phyloP scores from a whole-genome alignment of 2,888 invertebrate species.

The Ectemnius continuus region DNA sequence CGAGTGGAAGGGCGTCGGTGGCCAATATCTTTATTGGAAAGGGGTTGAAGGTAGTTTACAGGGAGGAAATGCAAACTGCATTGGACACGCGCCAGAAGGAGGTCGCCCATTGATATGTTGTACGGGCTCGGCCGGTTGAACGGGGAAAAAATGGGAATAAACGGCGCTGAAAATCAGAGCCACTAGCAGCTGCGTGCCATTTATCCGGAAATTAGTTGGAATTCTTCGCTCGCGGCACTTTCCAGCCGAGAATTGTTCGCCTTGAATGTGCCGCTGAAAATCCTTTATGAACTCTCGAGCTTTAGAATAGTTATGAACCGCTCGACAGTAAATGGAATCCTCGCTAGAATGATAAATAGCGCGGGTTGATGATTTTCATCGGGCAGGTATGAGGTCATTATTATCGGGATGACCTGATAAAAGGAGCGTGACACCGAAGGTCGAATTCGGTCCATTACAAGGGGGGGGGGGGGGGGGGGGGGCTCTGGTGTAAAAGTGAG shows the following conservation, averaged over 20 bases:
- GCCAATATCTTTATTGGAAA: slow-evolving; percentile 67
- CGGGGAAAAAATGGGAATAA: slow-evolving; percentile 23
- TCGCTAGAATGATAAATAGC: too few relatives aligned
- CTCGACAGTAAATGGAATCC: too few relatives aligned
- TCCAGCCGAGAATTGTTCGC: neutral
- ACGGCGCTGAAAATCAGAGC: slow-evolving; percentile 5
- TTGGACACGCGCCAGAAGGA: slow-evolving; percentile 68
- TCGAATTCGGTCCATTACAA: slow-evolving; percentile 19
- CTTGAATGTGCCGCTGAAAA: neutral
- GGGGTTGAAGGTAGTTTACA: slow-evolving; percentile 61
- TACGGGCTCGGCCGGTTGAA: slow-evolving; percentile 42
- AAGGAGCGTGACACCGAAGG: slow-evolving; percentile 43
- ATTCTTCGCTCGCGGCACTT: slow-evolving; percentile 32
- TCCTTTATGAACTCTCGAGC: slow-evolving; percentile 20
- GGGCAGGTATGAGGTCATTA: slow-evolving; percentile 35
- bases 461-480: too few relatives aligned
- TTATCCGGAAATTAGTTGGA: slow-evolving; percentile 60
- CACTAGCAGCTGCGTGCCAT: slow-evolving; percentile 48
- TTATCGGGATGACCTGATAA: slow-evolving; percentile 45
- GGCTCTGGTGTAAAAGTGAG: too few relatives aligned
- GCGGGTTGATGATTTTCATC: too few relatives aligned
- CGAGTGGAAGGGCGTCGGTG: neutral
- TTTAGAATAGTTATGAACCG: too few relatives aligned
- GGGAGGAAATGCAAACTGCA: slow-evolving; percentile 66
- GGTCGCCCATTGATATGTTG: slow-evolving; percentile 67